Base-by-base conservation (phyloP, 1,140 invertebrate species). In the Ephestia elutella region DNA sequence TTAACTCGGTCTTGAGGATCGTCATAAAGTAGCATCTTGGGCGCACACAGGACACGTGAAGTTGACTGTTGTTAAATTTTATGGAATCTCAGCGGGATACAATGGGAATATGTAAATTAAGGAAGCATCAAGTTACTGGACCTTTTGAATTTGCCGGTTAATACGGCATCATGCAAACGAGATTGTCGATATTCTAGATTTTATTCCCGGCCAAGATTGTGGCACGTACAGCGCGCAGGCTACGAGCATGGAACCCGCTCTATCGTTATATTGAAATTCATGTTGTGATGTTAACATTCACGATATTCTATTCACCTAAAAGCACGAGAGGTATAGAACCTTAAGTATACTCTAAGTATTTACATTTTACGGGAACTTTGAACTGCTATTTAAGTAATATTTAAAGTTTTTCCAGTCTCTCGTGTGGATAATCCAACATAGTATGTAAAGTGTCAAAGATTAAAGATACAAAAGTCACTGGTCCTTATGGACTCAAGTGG, bases 21-120 rank as follows among this genome's bases (percentile, higher is more conserved):
- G 75, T 74, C 76, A 67, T 86, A 83, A 87, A 87, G 77, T 77
- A 80, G 70, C 80, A 76, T 80, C 78, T 81, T 80, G 71, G 70
- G 70, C 66, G 66, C 73, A 72, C 76, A 57, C 70, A 84, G 73
- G 75, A 78, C 75, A 82, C 72, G 67, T 78, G 71, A 67, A 74
- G 71, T 73, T 64, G 70, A 66, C 68, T 77, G 75, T 71, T 75
- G 77, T 82, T 82, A 82, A 84, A 82, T 84, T 85, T 87, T 82
- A 82, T 82, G 77, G 72, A 77, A 81, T 74, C 70, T 65, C 74
- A 48, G 63, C 62, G 66, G 68, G 70, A 73, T 73, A 83, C 75
- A 80, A 83, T 80, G 63, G 75, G 69, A 63, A 74, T 83, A 83
- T 86, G 79, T 79, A 83, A 83, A 86, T 77, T 64, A 73, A 66